A percentile compares a stretch with the other conserved stretches of the same genome.
Conservation (phyloP, 2,113 vertebrate genomes). For the Bos javanicus region DNA sequence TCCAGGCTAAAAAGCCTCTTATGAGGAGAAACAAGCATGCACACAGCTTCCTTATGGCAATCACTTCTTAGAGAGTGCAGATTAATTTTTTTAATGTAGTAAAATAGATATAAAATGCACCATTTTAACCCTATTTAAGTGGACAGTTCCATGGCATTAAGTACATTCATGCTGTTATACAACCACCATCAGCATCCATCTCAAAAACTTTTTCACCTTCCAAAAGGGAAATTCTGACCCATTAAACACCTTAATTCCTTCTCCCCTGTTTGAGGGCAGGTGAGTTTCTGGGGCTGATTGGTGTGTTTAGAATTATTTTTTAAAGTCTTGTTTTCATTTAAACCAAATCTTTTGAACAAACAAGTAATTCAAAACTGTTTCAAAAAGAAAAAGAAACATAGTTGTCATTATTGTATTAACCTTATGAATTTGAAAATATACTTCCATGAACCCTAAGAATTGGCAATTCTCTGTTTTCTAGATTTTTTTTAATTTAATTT, state of each 20-base stretch:
- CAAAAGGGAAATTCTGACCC: neutral
- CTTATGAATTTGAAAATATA: neutral
- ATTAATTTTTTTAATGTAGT: neutral
- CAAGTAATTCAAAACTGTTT: neutral
- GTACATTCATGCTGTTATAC: neutral
- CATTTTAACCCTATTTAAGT: neutral
- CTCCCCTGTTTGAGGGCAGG: neutral
- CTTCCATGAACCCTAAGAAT: neutral
- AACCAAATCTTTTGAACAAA: neutral
- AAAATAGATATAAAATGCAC: neutral
- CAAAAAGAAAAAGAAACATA: neutral
- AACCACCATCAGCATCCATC: too few relatives aligned
- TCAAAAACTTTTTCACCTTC: neutral
- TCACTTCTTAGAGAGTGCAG: neutral
- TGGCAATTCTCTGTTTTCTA: neutral
- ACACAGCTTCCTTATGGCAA: neutral
- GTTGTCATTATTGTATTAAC: neutral
- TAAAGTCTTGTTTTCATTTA: neutral
- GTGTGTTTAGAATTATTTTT: neutral
- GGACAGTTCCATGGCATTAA: neutral
- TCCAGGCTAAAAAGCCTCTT: neutral
- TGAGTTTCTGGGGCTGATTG: neutral
- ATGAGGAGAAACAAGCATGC: neutral
- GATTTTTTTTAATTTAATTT: neutral
- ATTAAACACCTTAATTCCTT: neutral